Conservation (phyloP, 2,113 vertebrate genomes). For the Asarcornis scutulata region DNA sequence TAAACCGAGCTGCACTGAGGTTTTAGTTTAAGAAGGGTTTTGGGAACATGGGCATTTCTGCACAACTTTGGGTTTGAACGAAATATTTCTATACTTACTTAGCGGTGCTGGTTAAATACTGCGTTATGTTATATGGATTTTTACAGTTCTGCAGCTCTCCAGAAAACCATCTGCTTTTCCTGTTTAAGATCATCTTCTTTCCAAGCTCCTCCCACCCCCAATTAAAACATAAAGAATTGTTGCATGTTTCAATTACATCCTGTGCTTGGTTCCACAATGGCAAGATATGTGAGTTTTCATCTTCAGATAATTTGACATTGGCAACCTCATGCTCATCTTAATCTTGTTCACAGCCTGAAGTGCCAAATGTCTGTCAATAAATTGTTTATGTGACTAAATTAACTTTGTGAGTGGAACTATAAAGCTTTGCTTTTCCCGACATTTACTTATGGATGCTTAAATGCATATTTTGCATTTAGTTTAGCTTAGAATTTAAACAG, state of each 20-base stretch:
- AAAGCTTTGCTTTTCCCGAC: not conserved
- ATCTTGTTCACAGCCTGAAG: not conserved
- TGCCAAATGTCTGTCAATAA: conserved; percentile 13
- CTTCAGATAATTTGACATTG: not conserved
- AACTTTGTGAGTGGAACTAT: not conserved
- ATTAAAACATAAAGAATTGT: not conserved
- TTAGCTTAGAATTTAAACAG: not conserved
- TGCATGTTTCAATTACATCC: not conserved
- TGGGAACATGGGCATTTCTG: rapidly evolving
- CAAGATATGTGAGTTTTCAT: not conserved
- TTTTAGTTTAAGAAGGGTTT: not conserved
- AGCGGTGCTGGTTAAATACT: not conserved
- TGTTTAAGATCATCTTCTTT: not conserved
- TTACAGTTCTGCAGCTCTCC: not conserved
- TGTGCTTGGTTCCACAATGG: not conserved
- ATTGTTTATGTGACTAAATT: not conserved
- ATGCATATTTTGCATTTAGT: not conserved
- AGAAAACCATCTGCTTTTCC: not conserved
- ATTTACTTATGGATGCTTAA: not conserved
- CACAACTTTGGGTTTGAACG: not conserved
- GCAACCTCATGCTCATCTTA: not conserved
- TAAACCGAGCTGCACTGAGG: rapidly evolving
- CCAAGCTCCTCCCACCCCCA: not conserved
- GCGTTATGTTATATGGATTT: not conserved
- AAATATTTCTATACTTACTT: not conserved